Evolutionary conservation across 2,888 invertebrate species (phyloP).

Genomic region (Hydroisotoma schaefferi): DNA sequence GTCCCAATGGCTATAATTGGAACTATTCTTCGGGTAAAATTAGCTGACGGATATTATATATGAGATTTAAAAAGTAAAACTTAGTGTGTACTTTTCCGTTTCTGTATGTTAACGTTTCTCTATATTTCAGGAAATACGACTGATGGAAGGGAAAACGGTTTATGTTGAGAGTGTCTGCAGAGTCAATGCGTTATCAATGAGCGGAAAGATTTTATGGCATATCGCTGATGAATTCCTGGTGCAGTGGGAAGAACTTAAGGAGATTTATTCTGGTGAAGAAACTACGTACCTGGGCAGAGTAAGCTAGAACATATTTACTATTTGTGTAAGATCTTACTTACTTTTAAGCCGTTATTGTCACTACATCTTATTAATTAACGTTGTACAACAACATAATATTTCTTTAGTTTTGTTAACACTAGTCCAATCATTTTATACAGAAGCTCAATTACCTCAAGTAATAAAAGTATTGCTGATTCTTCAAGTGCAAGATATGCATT

Average conservation of each 20-base stretch:
- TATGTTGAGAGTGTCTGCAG: slow-evolving; percentile 95
- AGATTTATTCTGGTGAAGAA: background rate
- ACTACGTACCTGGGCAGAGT: background rate
- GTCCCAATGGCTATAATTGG: slow-evolving; percentile 81
- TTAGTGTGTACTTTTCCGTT: too few species aligned
- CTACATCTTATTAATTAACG: too few species aligned
- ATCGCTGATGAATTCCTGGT: slow-evolving; percentile 83
- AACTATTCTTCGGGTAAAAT: slow-evolving; percentile 65
- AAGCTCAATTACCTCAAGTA: too few species aligned
- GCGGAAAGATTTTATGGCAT: slow-evolving; percentile 78
- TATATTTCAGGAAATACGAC: slow-evolving; percentile 20
- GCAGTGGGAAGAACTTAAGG: slow-evolving; percentile 77
- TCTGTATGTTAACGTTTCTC: background rate
- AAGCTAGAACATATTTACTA: background rate
- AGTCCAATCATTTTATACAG: too few species aligned
- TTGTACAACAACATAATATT: too few species aligned
- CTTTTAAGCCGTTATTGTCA: too few species aligned
- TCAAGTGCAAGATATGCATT: too few species aligned
- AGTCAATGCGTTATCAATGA: slow-evolving; percentile 80
- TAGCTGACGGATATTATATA: slow-evolving; percentile 21
- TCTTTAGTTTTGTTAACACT: too few species aligned
- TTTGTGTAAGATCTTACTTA: too few species aligned
- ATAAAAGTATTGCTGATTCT: too few species aligned
- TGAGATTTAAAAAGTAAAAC: background rate
- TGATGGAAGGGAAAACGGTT: slow-evolving; percentile 69